These are phyloP conservation scores for Paramormyrops kingsleyae DNA, from an alignment of 2,113 vertebrate species.

Conservation along the genomic window DNA sequence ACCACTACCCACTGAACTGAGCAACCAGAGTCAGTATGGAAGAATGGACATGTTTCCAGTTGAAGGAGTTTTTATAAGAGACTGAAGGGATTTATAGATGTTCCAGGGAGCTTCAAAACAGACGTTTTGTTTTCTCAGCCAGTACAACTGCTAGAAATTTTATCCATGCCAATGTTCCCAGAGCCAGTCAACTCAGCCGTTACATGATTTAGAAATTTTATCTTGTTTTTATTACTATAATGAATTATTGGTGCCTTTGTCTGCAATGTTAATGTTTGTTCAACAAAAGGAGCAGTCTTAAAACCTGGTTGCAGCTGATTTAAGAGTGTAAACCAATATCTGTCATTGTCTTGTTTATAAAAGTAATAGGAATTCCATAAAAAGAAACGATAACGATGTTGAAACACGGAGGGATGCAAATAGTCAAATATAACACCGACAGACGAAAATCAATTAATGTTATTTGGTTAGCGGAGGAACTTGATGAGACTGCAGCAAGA, in stretches of 20 bases:
- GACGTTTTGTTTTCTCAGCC: conserved; percentile 9
- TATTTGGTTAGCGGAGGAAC: not conserved
- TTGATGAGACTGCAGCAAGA: not conserved
- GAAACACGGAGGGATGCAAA: not conserved
- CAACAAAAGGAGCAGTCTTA: not conserved
- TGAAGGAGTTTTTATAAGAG: conserved; percentile 6
- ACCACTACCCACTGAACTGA: conserved; percentile 15
- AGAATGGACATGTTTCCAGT: conserved; percentile 11
- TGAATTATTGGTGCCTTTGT: conserved; percentile 6
- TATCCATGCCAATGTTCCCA: not conserved
- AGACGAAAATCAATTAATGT: not conserved
- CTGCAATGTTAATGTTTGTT: not conserved
- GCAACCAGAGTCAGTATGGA: not conserved
- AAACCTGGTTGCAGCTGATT: not conserved
- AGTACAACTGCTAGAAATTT: not conserved
- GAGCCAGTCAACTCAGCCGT: conserved; percentile 3
- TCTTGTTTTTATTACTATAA: conserved; percentile 7
- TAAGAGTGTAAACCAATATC: not conserved
- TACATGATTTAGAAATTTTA: not conserved
- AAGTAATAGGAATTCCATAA: not conserved
- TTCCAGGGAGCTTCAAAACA: conserved; percentile 8
- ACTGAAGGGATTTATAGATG: conserved; percentile 3
- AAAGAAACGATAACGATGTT: not conserved
- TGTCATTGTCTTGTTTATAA: not conserved
- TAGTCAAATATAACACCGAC: not conserved